Conservation (phyloP, 2,888 invertebrate species). For the Lasioglossum malachurum region DNA sequence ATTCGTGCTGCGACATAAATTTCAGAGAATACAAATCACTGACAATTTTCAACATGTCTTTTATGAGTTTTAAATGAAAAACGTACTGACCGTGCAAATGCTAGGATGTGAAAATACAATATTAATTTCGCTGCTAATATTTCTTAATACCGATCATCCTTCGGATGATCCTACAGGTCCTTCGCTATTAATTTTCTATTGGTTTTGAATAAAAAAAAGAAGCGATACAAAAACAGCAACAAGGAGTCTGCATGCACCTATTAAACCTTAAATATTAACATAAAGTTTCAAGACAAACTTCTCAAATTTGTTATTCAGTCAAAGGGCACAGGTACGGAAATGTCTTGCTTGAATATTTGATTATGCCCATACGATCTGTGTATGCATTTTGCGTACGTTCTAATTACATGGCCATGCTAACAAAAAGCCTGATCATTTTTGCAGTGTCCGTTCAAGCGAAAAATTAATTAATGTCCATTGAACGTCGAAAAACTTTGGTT, state of each 20-base stretch:
- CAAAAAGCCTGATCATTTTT: not conserved
- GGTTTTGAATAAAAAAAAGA: not conserved
- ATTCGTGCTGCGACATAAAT: not conserved
- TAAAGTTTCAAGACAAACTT: not conserved
- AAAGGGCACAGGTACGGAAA: not conserved
- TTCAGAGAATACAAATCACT: not conserved
- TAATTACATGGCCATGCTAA: not conserved
- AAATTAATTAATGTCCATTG: not conserved
- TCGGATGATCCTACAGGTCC: too few species aligned
- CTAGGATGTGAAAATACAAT: not conserved
- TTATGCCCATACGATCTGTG: not conserved
- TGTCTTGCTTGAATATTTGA: not conserved
- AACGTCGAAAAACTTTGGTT: not conserved
- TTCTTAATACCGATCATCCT: too few species aligned
- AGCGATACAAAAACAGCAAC: not conserved
- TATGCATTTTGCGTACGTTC: not conserved
- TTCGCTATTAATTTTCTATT: too few species aligned
- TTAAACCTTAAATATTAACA: not conserved
- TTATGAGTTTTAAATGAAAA: not conserved
- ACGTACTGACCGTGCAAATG: not conserved
- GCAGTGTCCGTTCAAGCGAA: not conserved
- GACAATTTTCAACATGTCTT: not conserved
- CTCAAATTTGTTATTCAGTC: not conserved
- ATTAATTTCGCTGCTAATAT: too few species aligned
- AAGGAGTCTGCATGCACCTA: not conserved